Evolutionary conservation across 92 coral and sea anemone genomes (phyloP).

Genomic region (Parazoanthus swiftii): DNA sequence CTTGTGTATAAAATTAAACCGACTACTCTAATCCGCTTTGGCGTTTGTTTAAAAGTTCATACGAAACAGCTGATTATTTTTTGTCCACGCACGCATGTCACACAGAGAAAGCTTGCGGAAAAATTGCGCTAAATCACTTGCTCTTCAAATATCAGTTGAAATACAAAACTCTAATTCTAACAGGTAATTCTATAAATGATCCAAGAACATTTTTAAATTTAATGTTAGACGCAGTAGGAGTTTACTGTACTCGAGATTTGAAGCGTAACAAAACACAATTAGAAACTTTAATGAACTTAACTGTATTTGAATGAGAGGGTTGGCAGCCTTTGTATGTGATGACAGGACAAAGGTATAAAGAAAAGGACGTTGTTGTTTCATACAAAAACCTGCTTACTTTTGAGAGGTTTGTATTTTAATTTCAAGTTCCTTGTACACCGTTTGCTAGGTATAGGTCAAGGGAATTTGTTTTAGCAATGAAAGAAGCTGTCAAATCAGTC

Average conservation of each 20-base stretch:
- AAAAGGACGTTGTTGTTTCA: conserved; percentile 31
- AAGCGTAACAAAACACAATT: conserved; percentile 45
- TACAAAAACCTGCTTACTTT: conserved; percentile 32
- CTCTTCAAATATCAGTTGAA: neutral
- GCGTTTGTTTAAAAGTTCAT: conserved; percentile 35
- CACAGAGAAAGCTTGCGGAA: neutral
- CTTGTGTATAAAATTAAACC: neutral
- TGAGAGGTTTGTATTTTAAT: conserved; percentile 24
- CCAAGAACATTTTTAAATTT: neutral
- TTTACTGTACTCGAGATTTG: conserved; percentile 27
- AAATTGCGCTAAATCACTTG: neutral
- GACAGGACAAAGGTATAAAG: conserved; percentile 32
- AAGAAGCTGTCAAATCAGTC: conserved; percentile 30
- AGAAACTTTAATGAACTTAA: conserved; percentile 41
- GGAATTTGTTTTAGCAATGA: conserved; percentile 35
- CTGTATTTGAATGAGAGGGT: conserved; percentile 27
- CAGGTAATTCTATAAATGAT: conserved; percentile 2
- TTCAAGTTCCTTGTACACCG: conserved; percentile 25
- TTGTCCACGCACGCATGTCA: neutral
- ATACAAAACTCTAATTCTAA: neutral
- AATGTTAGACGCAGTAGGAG: conserved; percentile 31
- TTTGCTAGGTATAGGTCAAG: conserved; percentile 24
- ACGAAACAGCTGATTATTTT: conserved; percentile 9
- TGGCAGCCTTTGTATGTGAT: conserved; percentile 21
- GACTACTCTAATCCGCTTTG: conserved; percentile 22